phyloP scores from a whole-genome alignment of 2,113 vertebrate genomes.

The Thunnus thynnus region DNA sequence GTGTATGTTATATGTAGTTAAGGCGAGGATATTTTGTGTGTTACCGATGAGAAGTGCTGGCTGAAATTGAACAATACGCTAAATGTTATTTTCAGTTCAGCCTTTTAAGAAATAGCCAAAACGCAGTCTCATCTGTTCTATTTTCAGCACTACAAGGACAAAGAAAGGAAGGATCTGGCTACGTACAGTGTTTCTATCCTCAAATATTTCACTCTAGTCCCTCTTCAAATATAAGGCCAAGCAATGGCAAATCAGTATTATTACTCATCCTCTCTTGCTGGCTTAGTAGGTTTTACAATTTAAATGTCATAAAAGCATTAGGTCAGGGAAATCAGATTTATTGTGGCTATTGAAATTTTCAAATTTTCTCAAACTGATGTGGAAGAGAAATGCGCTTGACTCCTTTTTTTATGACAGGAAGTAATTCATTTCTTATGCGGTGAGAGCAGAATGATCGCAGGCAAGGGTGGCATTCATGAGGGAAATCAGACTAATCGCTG shows the following conservation, averaged over 20 bases:
- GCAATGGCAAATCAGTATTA: conserved; percentile 22
- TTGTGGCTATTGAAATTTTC: conserved; percentile 13
- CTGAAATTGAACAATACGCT: conserved; percentile 16
- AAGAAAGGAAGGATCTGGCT: conserved; percentile 33
- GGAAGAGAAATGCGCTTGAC: conserved; percentile 20
- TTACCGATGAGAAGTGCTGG: not conserved
- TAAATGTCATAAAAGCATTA: conserved; percentile 53
- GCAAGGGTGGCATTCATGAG: conserved; percentile 45
- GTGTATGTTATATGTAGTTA: conserved; percentile 3
- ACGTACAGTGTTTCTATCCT: not conserved
- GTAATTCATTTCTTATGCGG: conserved; percentile 34
- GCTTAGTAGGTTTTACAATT: conserved; percentile 40
- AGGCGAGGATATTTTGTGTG: not conserved
- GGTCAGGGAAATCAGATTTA: conserved; percentile 25
- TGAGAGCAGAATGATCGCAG: conserved; percentile 54
- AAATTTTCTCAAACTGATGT: conserved; percentile 10
- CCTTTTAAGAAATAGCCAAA: conserved; percentile 12
- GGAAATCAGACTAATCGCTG: conserved; percentile 76
- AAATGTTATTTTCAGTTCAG: conserved; percentile 19
- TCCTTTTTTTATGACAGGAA: conserved; percentile 29
- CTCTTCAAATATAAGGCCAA: conserved; percentile 36
- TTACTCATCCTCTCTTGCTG: conserved; percentile 16
- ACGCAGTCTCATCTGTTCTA: conserved; percentile 20
- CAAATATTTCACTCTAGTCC: conserved; percentile 16
- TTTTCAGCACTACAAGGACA: conserved; percentile 28